Evolutionary conservation across 2,797 vertebrate species (phyloP), one percentile per base, ranked within the genome.

Genomic region (Poeciliopsis paucimaculata): DNA sequence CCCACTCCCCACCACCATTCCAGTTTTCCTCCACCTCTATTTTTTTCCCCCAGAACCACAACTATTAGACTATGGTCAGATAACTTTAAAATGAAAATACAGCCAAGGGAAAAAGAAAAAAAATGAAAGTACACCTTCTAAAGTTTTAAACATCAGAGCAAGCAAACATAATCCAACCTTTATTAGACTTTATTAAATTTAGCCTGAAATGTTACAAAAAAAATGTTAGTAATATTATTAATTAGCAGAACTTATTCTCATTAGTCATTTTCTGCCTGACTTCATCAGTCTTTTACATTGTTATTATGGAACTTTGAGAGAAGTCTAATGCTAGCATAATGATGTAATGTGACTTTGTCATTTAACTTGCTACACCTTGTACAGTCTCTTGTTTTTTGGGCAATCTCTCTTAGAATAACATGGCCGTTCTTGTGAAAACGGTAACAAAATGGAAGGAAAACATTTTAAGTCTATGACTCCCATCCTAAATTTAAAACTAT

Each of bases 61-160:
- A 53, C 49, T 73, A 76, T 80, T 64, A 53, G 57, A 57, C 81
- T 77, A 79, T 81, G 55, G 64, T 78, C 49, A 2, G 60, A 83
- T 76, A 87, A 68, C 77, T 77, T 83, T 51, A 60, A 78, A 87
- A 73, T 68, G n/a, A 60, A 41, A 82, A 75, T 18, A 70, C 26
- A 53, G 0, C 20, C 20, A 31, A 49, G 41, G n/a, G 20, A 7
- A 20, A 49, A 57, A 66, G n/a, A 6, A 7, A 20, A 49, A 57
- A 66, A 57, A 62, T 45, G 13, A 9, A 28, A n/a, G 68, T 26
- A 41, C 20, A 68, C 4, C 20, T 68, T 68, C 36, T 39, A 68
- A 23, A 41, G 64, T 23, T 68, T 41, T 68, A 66, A 64, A 36
- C 36, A 39, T 66, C 34, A 66, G 8, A 23, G 23, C 36, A 26